phyloP scores from a whole-genome alignment of 2,888 invertebrate genomes.

The Odontothrips loti region DNA sequence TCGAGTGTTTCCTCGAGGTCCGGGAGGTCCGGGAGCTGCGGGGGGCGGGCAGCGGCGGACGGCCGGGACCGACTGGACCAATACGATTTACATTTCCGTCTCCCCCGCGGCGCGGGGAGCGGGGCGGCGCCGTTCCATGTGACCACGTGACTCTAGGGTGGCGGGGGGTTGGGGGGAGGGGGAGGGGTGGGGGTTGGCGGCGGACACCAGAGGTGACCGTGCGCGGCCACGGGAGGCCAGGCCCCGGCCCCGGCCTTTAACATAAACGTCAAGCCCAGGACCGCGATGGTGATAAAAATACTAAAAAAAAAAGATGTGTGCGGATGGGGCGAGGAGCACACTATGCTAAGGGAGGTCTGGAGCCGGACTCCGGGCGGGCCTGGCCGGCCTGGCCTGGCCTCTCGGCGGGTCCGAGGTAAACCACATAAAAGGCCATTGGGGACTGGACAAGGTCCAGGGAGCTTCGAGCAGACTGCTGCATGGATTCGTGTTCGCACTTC shows the following conservation, averaged over 20 bases:
- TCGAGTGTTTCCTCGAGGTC: too few relatives aligned
- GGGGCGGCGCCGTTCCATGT: background rate
- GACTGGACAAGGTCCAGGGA: background rate
- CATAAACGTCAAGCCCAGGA: constrained; percentile 17
- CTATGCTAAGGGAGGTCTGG: background rate
- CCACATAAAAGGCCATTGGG: background rate
- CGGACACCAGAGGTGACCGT: background rate
- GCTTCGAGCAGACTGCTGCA: background rate
- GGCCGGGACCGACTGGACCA: too few relatives aligned
- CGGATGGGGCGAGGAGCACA: background rate
- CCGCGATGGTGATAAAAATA: constrained; percentile 18
- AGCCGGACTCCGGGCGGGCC: background rate
- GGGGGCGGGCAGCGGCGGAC: too few relatives aligned
- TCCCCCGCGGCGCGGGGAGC: background rate
- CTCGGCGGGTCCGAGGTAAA: background rate
- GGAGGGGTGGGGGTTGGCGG: background rate
- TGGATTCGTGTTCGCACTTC: background rate
- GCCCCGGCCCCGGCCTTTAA: background rate
- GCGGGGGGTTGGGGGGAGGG: background rate
- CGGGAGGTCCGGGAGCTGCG: too few relatives aligned
- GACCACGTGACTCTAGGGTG: background rate
- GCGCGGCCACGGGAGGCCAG: background rate
- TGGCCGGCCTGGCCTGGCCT: background rate
- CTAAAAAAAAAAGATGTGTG: background rate
- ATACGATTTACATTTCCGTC: too few relatives aligned